These are phyloP conservation scores for Plodia interpunctella DNA, from an alignment of 1,140 invertebrate genomes.

Conservation along the genomic window DNA sequence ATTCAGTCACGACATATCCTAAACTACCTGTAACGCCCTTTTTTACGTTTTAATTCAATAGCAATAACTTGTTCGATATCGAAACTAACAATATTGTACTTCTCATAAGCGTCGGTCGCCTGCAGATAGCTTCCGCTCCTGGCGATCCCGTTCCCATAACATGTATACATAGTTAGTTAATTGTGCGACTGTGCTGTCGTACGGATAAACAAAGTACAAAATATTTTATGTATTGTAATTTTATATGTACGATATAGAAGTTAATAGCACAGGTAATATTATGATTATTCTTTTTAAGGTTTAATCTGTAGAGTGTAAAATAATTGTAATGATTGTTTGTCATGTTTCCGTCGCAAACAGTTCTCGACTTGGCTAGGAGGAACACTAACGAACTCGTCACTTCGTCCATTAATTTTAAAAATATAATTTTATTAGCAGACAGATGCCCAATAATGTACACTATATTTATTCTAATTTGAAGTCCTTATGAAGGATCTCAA, in stretches of 20 bases:
- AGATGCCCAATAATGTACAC: constrained; percentile 61
- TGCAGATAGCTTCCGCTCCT: constrained; percentile 25
- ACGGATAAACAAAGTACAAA: constrained; percentile 72
- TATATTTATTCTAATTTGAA: constrained; percentile 57
- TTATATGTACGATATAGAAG: constrained; percentile 70
- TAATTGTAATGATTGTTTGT: constrained; percentile 64
- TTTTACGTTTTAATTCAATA: constrained; percentile 14
- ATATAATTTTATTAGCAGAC: constrained; percentile 70
- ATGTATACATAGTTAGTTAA: constrained; percentile 59
- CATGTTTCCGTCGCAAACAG: constrained; percentile 73
- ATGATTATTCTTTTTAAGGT: constrained; percentile 71
- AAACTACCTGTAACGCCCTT: constrained; percentile 15
- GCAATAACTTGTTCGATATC: constrained; percentile 17
- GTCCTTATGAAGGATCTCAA: constrained; percentile 63
- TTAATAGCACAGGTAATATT: constrained; percentile 63
- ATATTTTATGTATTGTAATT: constrained; percentile 75
- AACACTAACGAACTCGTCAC: constrained; percentile 74
- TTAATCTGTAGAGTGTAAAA: constrained; percentile 48
- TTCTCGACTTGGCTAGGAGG: constrained; percentile 68
- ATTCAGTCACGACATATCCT: constrained; percentile 4
- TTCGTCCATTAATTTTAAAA: constrained; percentile 76
- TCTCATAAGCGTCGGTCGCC: constrained; percentile 56
- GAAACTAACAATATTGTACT: constrained; percentile 72
- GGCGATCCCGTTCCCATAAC: constrained; percentile 24
- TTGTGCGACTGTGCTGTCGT: constrained; percentile 57